Evolutionary conservation across 2,113 vertebrate genomes (phyloP), one percentile per base, ranked within the genome.

Genomic region (Anser brachyrhynchus): DNA sequence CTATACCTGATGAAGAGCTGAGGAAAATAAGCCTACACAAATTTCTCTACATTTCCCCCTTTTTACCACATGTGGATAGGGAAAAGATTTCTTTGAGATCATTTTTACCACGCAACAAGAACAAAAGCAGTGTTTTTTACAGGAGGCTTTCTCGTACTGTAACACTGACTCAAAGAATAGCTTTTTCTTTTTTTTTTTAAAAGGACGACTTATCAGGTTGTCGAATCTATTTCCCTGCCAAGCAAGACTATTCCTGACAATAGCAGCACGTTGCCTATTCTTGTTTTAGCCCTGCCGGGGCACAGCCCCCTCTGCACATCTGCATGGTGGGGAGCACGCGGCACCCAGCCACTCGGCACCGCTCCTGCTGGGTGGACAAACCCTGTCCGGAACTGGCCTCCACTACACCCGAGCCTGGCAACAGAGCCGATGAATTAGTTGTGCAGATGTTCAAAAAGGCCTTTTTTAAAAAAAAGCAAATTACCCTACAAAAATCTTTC

Each of bases 211-310:
- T 93, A 95, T 94, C 92, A 74, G 59, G 72, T 21, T 87, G 77
- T 85, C 84, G 90, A 75, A 77, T 94, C 89, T 94, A 44, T 62
- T 65, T 75, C 77, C 61, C 83, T 67, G 76, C 84, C 95, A 96
- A 94, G 92, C 94, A 91, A 95, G 91, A 95, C 86, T 92, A 81
- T 92, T 97, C 92, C 88, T 78, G 84, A 86, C 89, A 89, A 54
- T 71, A 69, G 77, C 49, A 96, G 90, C 86, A 84, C 80, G 35
- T 76, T 92, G 97, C 69, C 89, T 95, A 28, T 84, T 96, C 93
- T 95, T 96, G 95, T 92, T 91, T 69, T n/a, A 54, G 51, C 81
- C 62, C 57, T 78, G 92, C 84, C n/a, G 62, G 84, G 69, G 72
- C 90, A 37, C 72, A 52, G 84, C 91, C 89, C 77, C 77, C 51